These are phyloP conservation scores for Stomatorhinus ivindoensis DNA, from an alignment of 2,113 vertebrate species.

Conservation along the genomic window DNA sequence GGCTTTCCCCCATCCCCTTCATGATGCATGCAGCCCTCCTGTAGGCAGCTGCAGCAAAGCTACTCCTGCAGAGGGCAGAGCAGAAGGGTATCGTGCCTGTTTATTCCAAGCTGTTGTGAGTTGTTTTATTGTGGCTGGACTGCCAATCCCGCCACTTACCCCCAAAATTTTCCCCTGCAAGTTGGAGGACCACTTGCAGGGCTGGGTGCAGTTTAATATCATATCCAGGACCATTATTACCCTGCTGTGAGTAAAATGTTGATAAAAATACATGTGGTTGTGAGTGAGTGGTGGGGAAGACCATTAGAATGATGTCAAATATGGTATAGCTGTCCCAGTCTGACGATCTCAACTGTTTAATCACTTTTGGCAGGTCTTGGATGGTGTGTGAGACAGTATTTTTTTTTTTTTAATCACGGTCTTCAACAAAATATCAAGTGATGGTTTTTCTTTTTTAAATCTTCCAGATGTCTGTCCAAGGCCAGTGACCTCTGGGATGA, in stretches of 20 bases:
- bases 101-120: too few relatives aligned
- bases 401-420: neutral
- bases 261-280: neutral
- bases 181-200: too few relatives aligned
- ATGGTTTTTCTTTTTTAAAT: conserved; percentile 27
- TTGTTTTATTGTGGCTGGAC: too few relatives aligned
- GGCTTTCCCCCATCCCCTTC: too few relatives aligned
- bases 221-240: neutral
- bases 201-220: too few relatives aligned
- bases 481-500: conserved; percentile 78
- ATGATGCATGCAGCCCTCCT: too few relatives aligned
- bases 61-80: too few relatives aligned
- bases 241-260: neutral
- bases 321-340: neutral
- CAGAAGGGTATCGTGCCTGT: too few relatives aligned
- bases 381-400: neutral
- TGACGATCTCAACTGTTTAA: neutral
- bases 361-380: neutral
- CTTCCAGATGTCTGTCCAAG: conserved; percentile 59
- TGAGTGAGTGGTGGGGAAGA: neutral
- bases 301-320: neutral
- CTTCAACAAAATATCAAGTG: neutral
- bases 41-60: too few relatives aligned
- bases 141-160: too few relatives aligned
- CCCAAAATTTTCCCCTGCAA: too few relatives aligned